Evolutionary conservation across 2,113 vertebrate genomes (phyloP), one percentile per base, ranked within the genome.

Genomic region (Tyrannus savana): DNA sequence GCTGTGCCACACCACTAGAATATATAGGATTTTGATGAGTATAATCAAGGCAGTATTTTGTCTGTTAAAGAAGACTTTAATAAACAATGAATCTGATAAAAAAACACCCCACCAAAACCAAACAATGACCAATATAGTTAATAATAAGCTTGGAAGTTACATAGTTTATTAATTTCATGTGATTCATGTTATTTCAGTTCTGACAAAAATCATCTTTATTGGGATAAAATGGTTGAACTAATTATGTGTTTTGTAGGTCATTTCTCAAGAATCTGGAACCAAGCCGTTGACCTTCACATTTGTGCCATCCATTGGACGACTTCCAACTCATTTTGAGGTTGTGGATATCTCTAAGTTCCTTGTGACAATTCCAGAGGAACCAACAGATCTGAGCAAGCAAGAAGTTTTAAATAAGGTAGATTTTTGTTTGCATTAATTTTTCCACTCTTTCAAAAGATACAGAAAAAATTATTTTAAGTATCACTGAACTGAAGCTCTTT

Each of bases 261-360:
- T 72, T 84, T 95, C 96, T 86, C 96, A 94, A 94, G 97, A 97
- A 83, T 87, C 95, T 95, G 98, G 96, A 95, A 90, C 97, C 28
- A 98, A 98, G 93, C 96, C 98, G 76, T 33, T 98, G 94, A 90
- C 91, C 64, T 99, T 99, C 97, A 98, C 98, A 14, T 99, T 99
- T 64, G 77, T 99, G 68, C 99, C 99, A 30, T 96, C 97, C 68
- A 77, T 98, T 89, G 97, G 98, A 97, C 98, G 52, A 94, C 97
- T 99, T 93, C 99, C 99, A 74, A 97, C 93, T 86, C 97, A 98
- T 91, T 96, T 93, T 95, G 91, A 98, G 50, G 79, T 98, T 87
- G 82, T 91, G 69, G 97, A 98, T 93, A 77, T 97, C 41, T 96
- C 97, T 49, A 96, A 97, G 79, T 97, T 95, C 55, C 94, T 97